phyloP scores from a whole-genome alignment of 2,888 invertebrate genomes.

The Caenorhabditis macrosperma region DNA sequence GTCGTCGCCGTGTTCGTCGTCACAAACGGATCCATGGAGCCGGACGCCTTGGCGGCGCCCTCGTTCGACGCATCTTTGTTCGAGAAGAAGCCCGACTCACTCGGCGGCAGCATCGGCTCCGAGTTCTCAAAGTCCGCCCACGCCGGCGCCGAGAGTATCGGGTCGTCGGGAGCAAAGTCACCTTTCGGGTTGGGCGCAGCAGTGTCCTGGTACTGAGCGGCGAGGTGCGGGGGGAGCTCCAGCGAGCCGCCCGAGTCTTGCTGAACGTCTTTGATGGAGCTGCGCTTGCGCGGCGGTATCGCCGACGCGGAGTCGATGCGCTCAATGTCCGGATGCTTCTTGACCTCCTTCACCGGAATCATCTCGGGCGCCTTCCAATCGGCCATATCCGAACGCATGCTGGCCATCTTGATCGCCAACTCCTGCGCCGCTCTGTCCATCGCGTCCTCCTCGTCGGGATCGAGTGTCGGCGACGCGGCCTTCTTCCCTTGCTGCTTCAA shows the following conservation, averaged over 20 bases:
- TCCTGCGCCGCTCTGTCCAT: conserved; percentile 78
- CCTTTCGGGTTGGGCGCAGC: conserved; percentile 63
- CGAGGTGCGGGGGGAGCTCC: conserved; percentile 62
- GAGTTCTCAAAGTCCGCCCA: conserved; percentile 75
- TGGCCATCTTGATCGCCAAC: conserved; percentile 75
- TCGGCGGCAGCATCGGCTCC: conserved; percentile 72
- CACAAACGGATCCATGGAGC: conserved; percentile 57
- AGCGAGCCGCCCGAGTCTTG: conserved; percentile 67
- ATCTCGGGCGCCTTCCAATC: conserved; percentile 70
- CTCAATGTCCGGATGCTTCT: conserved; percentile 37
- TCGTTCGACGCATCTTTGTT: conserved; percentile 58
- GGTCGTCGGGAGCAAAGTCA: conserved; percentile 66
- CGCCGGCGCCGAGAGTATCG: conserved; percentile 63
- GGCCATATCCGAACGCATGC: conserved; percentile 68
- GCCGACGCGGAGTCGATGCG: conserved; percentile 61
- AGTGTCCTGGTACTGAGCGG: conserved; percentile 51
- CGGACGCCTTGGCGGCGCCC: not conserved
- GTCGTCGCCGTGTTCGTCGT: conserved; percentile 20
- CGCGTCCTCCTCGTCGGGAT: conserved; percentile 76
- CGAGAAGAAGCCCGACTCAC: conserved; percentile 78
- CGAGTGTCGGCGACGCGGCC: conserved; percentile 65
- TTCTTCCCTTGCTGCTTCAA: conserved; percentile 71
- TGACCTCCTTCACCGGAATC: conserved; percentile 39
- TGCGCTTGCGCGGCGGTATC: conserved; percentile 67
- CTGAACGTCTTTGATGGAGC: conserved; percentile 66